phyloP scores from a whole-genome alignment of 1,140 invertebrate genomes.

The Lanistes nyassanus region DNA sequence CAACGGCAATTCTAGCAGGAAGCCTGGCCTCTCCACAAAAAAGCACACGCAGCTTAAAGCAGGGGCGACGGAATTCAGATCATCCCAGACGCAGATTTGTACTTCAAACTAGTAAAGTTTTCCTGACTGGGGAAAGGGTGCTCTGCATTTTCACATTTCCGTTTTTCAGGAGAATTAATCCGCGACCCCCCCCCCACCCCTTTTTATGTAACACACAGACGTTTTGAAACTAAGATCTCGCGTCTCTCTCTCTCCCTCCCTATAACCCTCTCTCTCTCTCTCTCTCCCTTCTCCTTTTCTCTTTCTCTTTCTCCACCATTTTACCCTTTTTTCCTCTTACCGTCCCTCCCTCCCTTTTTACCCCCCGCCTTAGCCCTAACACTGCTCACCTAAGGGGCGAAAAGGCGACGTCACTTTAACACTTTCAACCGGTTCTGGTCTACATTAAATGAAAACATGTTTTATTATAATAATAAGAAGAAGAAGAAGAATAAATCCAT shows the following conservation, averaged over 20 bases:
- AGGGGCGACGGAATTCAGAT: no score
- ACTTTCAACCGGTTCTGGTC: not conserved
- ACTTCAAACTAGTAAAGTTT: not conserved
- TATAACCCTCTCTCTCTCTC: not conserved
- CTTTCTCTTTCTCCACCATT: not conserved
- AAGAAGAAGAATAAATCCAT: not conserved
- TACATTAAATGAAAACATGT: not conserved
- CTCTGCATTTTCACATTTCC: not conserved
- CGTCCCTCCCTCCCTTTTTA: not conserved
- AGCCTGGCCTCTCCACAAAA: no score
- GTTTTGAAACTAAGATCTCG: not conserved
- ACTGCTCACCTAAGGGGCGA: not conserved
- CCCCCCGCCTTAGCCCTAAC: not conserved
- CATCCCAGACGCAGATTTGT: no score
- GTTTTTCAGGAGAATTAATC: not conserved
- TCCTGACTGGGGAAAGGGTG: no score
- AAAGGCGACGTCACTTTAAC: not conserved
- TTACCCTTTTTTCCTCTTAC: not conserved
- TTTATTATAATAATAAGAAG: not conserved
- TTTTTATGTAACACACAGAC: not conserved
- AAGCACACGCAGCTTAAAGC: no score
- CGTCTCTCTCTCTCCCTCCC: not conserved
- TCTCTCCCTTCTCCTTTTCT: not conserved
- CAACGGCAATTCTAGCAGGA: no score
- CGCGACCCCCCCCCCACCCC: not conserved